Evolutionary conservation across 2,888 invertebrate genomes (phyloP).

Genomic region (Ellobium chinense): DNA sequence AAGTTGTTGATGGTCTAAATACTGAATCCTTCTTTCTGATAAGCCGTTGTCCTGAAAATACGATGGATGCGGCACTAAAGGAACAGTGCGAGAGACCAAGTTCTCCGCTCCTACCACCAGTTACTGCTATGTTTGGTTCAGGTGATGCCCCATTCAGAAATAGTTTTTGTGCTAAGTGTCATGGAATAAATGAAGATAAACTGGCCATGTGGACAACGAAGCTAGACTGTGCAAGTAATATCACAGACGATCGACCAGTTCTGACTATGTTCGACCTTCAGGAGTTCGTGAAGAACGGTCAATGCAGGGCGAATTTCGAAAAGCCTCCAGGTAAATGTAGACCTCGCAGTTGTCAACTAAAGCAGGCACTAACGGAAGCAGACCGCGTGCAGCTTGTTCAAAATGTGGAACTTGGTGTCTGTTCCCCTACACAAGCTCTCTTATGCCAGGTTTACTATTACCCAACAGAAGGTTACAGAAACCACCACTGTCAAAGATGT

Average conservation of each 20-base stretch:
- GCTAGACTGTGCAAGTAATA: conserved; percentile 5
- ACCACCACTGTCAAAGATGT: conserved; percentile 11
- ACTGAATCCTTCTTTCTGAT: neutral
- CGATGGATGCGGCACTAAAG: neutral
- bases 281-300: neutral
- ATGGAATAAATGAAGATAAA: neutral
- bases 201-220: neutral
- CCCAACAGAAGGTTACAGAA: neutral
- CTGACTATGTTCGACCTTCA: neutral
- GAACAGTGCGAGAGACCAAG: neutral
- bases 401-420: neutral
- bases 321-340: neutral
- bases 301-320: neutral
- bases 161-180: conserved; percentile 18
- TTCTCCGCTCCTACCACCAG: neutral
- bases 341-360: neutral
- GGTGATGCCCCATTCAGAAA: conserved; percentile 9
- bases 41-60: conserved; percentile 8
- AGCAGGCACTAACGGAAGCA: neutral
- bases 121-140: neutral
- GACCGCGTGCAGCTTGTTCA: neutral
- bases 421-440: neutral
- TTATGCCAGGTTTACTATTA: conserved; percentile 8
- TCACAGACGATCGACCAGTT: neutral
- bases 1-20: neutral